Base-by-base conservation (phyloP, 37 sponge, comb jelly and placozoan genomes). In the Amphimedon queenslandica region DNA sequence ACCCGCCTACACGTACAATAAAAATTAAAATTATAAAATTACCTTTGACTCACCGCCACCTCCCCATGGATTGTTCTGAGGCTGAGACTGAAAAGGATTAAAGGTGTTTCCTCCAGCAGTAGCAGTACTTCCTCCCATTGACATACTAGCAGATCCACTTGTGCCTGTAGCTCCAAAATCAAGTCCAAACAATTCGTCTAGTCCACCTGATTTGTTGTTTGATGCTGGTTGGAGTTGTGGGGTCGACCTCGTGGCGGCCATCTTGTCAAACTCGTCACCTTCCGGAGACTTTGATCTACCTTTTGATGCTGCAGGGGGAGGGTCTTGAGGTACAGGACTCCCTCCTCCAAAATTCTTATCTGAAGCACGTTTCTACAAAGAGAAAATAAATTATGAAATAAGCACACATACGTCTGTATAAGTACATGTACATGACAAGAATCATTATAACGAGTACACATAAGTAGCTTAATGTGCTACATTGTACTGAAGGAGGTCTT, bases 21-120 rank as follows among this genome's bases (percentile, higher is more conserved):
- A 4, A 2, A n/a, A n/a, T n/a, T n/a, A n/a, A n/a, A n/a, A n/a
- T n/a, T n/a, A n/a, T n/a, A n/a, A n/a, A n/a, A n/a, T n/a, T n/a
- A n/a, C n/a, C n/a, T n/a, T n/a, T n/a, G 53, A 47, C 53, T 47
- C 13, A 34, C 69, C 39, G n/a, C 38, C 38, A 67, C 18, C 18
- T 6, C 69, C 66, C 77, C 77, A 76, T 41, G 77, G 77, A 47
- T 76, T 65, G n/a, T 24, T 33, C 29, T 55, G 55, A 1, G 5
- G 57, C 21, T 53, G 73, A 47, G 53, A 60, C 28, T 60, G 61
- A 60, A 60, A 60, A n/a, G 61, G 61, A 25, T 60, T 60, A n/a
- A n/a, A n/a, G 28, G 27, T 60, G 13, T 13, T 47, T 13, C 8
- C 53, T 47, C 13, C 8, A 25, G 61, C 28, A 60, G 61, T 6